Conservation (phyloP, 2,113 vertebrate species). For the Tilapia sparmanii region DNA sequence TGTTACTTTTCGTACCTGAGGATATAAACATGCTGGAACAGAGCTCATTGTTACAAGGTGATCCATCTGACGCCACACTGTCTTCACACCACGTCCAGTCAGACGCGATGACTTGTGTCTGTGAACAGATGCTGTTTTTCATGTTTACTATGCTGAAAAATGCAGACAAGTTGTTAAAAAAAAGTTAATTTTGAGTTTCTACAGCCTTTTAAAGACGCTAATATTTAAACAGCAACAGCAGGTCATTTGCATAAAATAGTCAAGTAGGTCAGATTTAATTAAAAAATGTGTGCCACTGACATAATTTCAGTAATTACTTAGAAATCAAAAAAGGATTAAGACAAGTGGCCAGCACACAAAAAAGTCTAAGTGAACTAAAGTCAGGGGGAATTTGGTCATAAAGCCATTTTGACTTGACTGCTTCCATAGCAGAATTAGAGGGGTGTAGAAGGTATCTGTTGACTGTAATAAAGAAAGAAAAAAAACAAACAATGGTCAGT, state of each 20-base stretch:
- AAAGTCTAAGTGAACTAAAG: background rate
- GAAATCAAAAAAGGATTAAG: background rate
- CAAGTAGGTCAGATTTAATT: background rate
- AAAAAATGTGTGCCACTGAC: background rate
- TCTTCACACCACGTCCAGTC: background rate
- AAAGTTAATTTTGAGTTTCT: background rate
- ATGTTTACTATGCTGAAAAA: background rate
- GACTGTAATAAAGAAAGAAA: background rate
- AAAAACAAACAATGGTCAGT: background rate
- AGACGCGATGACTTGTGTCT: background rate
- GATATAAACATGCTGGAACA: constrained; percentile 74
- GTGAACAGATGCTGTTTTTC: background rate
- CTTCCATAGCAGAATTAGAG: background rate
- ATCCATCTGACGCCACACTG: background rate
- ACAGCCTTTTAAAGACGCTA: background rate
- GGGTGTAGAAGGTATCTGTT: background rate
- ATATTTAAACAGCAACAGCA: background rate
- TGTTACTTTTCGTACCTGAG: constrained; percentile 78
- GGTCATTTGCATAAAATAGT: background rate
- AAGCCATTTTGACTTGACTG: background rate
- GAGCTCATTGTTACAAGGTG: constrained; percentile 49
- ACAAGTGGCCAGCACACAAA: background rate
- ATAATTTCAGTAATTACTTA: background rate
- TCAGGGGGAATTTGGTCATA: background rate
- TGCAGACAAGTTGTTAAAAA: background rate